Base-by-base conservation (phyloP, 2,888 invertebrate genomes). In the Nomada ferruginata region DNA sequence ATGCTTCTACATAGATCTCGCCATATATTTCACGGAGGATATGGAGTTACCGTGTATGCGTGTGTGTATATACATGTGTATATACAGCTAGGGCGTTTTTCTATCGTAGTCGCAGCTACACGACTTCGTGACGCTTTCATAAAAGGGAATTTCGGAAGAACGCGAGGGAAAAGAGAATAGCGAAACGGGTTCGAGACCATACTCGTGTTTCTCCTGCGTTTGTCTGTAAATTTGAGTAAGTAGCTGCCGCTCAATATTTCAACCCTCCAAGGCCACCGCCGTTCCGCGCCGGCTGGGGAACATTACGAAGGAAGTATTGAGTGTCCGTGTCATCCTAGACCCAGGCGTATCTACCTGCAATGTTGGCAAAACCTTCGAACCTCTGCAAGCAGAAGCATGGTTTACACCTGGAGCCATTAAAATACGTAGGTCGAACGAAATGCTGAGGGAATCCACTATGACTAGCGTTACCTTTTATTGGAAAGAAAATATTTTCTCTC, bases 301-400 rank as follows among this genome's bases (percentile, higher is more conserved):
- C 61, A 50, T 59, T 55, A 18, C 26, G 26, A 42, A 29, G 50
- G 36, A 15, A 10, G 79, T 79, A 80, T 80, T 59, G 72, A 59
- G 72, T 79, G 68, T 80, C 80, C 23, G 79, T 63, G 79, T 68
- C 61, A 80, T 72, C 79, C 79, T 79, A 80, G 79, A 80, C 79
- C 65, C 47, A 5, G 29, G 18, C 29, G 36, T 50, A 50, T 65
- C 75, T 81, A 70, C 70, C 74, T 80, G 75, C 65, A 15, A 63
- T 47, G 61, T 65, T 57, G 59, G 26, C 23, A 59, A 76, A 81
- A 81, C 50, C 65, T 68, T 52, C 52, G 61, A 20, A 42, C 36
- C 70, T 9, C 52, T 18, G 29, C 26, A 2, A 36, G 50, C 53
- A 36, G 60, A 47, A 53, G 42, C 52, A 42, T 70, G 68, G 69